phyloP scores from a whole-genome alignment of 2,797 vertebrate species.

The Nannoperca australis region DNA sequence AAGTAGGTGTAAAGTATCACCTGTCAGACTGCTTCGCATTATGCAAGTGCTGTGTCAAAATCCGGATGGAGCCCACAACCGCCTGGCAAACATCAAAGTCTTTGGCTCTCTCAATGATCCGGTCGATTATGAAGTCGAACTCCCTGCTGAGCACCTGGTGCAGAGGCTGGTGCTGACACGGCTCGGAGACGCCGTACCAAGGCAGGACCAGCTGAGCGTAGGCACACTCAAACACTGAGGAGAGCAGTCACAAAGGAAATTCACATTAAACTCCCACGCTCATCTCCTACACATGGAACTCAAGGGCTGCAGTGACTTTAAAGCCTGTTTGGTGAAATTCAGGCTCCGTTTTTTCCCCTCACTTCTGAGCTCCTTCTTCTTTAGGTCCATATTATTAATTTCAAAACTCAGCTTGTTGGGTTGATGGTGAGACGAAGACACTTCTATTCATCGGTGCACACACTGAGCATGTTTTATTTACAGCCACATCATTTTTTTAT shows the following conservation, averaged over 20 bases:
- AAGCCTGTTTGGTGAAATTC: constrained; percentile 8
- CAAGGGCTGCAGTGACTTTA: not conserved
- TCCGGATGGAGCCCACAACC: constrained; percentile 80
- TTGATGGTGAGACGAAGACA: not conserved
- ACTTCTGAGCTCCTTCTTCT: not conserved
- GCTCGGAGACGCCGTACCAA: constrained; percentile 81
- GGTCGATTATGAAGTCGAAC: constrained; percentile 77
- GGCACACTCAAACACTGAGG: constrained; percentile 84
- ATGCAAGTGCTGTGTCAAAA: constrained; percentile 85
- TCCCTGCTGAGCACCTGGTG: constrained; percentile 79
- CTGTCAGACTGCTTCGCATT: constrained; percentile 80
- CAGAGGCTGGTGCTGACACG: constrained; percentile 78
- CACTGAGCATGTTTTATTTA: constrained; percentile 1
- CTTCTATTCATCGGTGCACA: constrained; percentile 3
- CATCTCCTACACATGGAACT: constrained; percentile 35
- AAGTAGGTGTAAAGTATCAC: constrained; percentile 62
- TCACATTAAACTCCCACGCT: constrained; percentile 22
- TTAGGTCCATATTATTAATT: not conserved
- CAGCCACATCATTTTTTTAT: constrained; percentile 15
- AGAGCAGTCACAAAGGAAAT: constrained; percentile 43
- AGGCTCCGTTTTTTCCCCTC: not conserved
- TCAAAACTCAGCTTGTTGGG: constrained; percentile 1
- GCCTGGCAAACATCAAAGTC: constrained; percentile 78
- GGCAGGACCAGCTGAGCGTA: constrained; percentile 83
- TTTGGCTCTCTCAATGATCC: constrained; percentile 71